phyloP scores from a whole-genome alignment of 2,113 vertebrate genomes.

The Tympanuchus pallidicinctus region DNA sequence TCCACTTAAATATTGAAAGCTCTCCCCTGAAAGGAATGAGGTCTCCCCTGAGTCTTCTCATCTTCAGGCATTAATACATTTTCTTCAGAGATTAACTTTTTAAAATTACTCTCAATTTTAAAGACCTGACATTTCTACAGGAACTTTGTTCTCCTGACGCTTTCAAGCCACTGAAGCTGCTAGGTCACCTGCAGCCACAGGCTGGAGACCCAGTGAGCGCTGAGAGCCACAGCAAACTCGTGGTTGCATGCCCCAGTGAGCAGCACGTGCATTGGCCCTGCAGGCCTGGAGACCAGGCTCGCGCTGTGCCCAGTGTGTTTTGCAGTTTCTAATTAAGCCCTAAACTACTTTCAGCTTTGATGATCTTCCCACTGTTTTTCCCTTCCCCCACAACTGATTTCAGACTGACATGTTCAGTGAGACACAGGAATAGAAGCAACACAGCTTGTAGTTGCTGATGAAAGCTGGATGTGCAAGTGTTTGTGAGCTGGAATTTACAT shows the following conservation, averaged over 20 bases:
- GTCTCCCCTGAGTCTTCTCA: too few relatives aligned
- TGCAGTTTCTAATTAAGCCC: conserved; percentile 1
- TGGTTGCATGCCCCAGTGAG: background rate
- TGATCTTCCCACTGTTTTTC: conserved; percentile 5
- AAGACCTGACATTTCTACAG: rapidly evolving
- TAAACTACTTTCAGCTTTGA: background rate
- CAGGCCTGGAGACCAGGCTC: background rate
- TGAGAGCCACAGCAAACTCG: background rate
- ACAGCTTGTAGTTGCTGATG: background rate
- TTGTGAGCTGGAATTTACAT: background rate
- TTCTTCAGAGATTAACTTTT: background rate
- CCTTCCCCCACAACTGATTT: conserved; percentile 18
- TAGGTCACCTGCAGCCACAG: background rate
- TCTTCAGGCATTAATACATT: background rate
- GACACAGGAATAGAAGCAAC: conserved; percentile 29
- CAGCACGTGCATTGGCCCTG: background rate
- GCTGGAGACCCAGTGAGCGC: background rate
- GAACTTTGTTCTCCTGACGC: background rate
- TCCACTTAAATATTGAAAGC: too few relatives aligned
- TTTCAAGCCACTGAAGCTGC: background rate
- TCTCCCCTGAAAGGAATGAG: too few relatives aligned
- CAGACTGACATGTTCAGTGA: background rate
- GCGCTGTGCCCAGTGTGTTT: background rate
- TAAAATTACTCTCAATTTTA: background rate
- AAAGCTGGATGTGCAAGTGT: background rate